phyloP scores from a whole-genome alignment of 1,140 invertebrate species.

The Neodiprion lecontei region DNA sequence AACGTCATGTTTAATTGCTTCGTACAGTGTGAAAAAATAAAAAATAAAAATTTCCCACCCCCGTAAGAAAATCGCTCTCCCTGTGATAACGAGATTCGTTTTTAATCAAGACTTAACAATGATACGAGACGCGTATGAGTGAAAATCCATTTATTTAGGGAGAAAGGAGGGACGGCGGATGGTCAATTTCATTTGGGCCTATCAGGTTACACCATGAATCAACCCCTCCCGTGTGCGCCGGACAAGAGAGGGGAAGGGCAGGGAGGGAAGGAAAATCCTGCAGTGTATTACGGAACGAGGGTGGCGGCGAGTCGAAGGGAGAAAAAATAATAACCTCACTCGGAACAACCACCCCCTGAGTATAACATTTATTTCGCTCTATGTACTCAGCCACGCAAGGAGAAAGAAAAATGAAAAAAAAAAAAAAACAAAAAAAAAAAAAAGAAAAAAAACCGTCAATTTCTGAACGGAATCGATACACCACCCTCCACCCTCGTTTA shows the following conservation, averaged over 20 bases:
- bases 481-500: no score
- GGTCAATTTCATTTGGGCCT: neutral
- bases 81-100: no score
- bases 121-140: no score
- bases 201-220: slow-evolving; percentile 1
- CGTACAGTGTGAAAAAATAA: no score
- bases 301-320: neutral
- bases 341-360: neutral
- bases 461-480: neutral
- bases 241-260: neutral
- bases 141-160: no score
- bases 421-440: neutral
- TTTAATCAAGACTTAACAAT: no score
- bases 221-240: neutral
- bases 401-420: neutral
- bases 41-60: no score
- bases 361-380: neutral
- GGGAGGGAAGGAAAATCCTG: neutral
- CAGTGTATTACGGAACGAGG: neutral
- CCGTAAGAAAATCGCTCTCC: no score
- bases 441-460: neutral
- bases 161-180: neutral
- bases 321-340: neutral
- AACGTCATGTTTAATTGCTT: no score
- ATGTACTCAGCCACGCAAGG: no score